A percentile compares a stretch with the other conserved stretches of the same genome.
These are phyloP conservation scores for Orussus abietinus DNA, from an alignment of 1,140 invertebrate species.

Conservation along the genomic window DNA sequence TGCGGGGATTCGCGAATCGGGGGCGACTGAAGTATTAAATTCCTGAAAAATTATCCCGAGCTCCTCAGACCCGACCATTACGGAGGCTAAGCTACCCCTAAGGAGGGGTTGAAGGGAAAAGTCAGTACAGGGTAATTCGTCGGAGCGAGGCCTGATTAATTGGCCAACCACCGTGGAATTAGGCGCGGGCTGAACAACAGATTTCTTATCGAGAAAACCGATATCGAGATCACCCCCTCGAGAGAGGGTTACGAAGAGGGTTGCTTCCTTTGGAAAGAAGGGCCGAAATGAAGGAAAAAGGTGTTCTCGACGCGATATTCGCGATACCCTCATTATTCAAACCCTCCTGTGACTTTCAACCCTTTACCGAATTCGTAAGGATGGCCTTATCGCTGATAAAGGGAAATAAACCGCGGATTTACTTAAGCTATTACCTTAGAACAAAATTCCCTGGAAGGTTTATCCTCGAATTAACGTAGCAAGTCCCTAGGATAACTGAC, in stretches of 20 bases:
- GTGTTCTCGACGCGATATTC: slow-evolving; percentile 19
- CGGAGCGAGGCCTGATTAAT: slow-evolving; percentile 41
- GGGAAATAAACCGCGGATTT: too few species aligned
- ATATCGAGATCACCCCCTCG: slow-evolving; percentile 1
- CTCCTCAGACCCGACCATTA: too few species aligned
- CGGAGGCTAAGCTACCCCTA: slow-evolving; percentile 1
- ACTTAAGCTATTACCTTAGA: too few species aligned
- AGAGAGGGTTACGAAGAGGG: slow-evolving; percentile 18
- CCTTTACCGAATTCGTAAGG: too few species aligned
- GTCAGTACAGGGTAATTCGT: slow-evolving; percentile 34
- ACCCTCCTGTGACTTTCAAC: too few species aligned
- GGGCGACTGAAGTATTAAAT: slow-evolving; percentile 27
- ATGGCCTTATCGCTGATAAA: too few species aligned
- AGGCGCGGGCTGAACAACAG: slow-evolving; percentile 18
- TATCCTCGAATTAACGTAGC: too few species aligned
- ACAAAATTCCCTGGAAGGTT: too few species aligned
- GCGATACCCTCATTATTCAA: slow-evolving; percentile 38
- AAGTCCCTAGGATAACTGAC: too few species aligned
- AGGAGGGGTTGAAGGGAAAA: slow-evolving; percentile 21
- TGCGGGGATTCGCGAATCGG: too few species aligned
- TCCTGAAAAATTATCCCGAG: slow-evolving; percentile 36
- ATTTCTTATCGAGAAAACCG: slow-evolving; percentile 27
- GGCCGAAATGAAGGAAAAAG: slow-evolving; percentile 9
- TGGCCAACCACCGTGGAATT: slow-evolving; percentile 31
- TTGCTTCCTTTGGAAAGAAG: slow-evolving; percentile 11